Conservation (phyloP, 2,113 vertebrate genomes). For the Sprattus sprattus region DNA sequence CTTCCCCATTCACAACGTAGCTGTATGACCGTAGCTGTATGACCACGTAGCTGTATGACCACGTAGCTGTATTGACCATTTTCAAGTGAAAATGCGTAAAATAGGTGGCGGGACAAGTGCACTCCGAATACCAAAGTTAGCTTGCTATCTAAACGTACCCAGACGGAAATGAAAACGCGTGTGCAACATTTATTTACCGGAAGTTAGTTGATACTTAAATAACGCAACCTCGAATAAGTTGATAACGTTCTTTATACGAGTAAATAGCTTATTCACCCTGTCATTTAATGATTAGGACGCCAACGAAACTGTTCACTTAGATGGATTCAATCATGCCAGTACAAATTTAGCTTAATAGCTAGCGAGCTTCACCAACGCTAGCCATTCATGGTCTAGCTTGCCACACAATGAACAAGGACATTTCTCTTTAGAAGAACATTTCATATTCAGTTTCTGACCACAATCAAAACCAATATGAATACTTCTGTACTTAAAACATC, state of each 20-base stretch:
- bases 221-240: neutral
- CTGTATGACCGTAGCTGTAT: neutral
- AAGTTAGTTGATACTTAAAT: neutral
- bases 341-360: neutral
- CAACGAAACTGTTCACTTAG: neutral
- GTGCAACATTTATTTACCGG: conserved; percentile 16
- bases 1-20: neutral
- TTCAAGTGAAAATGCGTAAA: neutral
- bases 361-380: neutral
- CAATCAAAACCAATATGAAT: neutral
- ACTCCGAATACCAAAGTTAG: neutral
- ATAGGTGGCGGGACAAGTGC: neutral
- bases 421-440: neutral
- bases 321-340: neutral
- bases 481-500: neutral
- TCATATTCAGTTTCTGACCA: neutral
- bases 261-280: neutral
- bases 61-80: no score
- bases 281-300: neutral
- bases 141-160: neutral
- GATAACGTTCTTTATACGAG: neutral
- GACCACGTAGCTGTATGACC: neutral
- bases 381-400: conserved; percentile 4
- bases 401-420: conserved; percentile 5
- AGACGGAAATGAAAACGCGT: neutral